phyloP scores from a whole-genome alignment of 2,888 invertebrate species.

The Archaeoteleia sp. region DNA sequence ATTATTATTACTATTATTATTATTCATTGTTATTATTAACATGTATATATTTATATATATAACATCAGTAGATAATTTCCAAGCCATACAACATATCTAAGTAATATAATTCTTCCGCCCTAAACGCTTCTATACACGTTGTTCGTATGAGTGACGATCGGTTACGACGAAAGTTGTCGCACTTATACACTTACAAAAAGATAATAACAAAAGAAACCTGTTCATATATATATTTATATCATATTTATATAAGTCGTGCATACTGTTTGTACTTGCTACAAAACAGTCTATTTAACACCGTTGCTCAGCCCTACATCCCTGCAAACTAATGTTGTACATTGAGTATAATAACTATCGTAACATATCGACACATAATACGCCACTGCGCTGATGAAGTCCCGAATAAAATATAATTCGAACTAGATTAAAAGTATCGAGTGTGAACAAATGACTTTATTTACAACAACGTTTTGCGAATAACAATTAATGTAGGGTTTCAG shows the following conservation, averaged over 20 bases:
- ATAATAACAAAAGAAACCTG: slow-evolving; percentile 28
- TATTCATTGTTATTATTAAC: slow-evolving; percentile 68
- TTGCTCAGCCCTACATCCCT: slow-evolving; percentile 8
- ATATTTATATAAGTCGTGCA: slow-evolving; percentile 36
- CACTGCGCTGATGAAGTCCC: slow-evolving; percentile 29
- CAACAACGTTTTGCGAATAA: slow-evolving; percentile 44
- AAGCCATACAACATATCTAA: slow-evolving; percentile 66
- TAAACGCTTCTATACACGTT: slow-evolving; percentile 53
- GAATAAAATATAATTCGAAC: slow-evolving; percentile 42
- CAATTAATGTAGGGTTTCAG: slow-evolving; percentile 19
- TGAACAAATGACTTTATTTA: slow-evolving; percentile 46
- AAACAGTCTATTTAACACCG: slow-evolving; percentile 46
- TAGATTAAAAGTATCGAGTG: too few species aligned
- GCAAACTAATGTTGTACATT: slow-evolving; percentile 31
- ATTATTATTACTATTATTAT: slow-evolving; percentile 53
- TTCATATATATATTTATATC: slow-evolving; percentile 14
- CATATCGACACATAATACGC: slow-evolving; percentile 40
- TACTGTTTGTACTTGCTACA: slow-evolving; percentile 37
- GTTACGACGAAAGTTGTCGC: slow-evolving; percentile 37
- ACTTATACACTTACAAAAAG: slow-evolving; percentile 38
- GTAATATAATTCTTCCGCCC: slow-evolving; percentile 49
- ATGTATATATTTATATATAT: slow-evolving; percentile 66
- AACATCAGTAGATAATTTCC: slow-evolving; percentile 70
- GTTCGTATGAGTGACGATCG: slow-evolving; percentile 51
- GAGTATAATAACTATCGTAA: too few species aligned